Evolutionary conservation across 1,140 invertebrate genomes (phyloP), one percentile per base, ranked within the genome.

Genomic region (Scaptomyza montana): DNA sequence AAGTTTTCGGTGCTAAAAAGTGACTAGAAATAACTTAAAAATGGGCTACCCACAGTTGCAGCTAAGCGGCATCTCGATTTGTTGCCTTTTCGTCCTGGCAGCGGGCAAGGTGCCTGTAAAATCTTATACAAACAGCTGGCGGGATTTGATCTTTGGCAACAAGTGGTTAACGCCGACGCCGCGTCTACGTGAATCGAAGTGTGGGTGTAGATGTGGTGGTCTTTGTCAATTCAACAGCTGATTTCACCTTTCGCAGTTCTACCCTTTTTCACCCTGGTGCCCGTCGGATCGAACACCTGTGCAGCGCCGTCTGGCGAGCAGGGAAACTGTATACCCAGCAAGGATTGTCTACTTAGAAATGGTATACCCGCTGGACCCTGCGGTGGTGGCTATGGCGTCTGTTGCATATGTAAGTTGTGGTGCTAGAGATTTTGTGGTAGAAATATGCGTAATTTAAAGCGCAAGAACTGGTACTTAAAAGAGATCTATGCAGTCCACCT

Each of bases 341-440:
- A 94, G 10, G 95, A 97, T 80, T 97, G 96, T 77, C 78, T 93
- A 1, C 87, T 93, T 12, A 92, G 95, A 33, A 95, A 95, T 8
- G 96, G 96, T 12, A 93, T 94, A 0, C 92, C 94, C 3, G 95
- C 94, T 72, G 96, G 96, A 12, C 93, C 95, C 53, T 97, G 96
- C 80, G 95, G 94, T 70, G 95, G 94, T 57, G 96, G 96, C 25
- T 92, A 90, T 53, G 91, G 91, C 41, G 72, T 91, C 8, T 92
- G 91, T 53, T 92, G 91, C 77, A 74, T 92, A 36, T 92, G 90
- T 92, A 85, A 82, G 87, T 78, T 39, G 12, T 43, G 39, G 39
- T 12, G 2, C 9, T 41, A 41, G 8, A 41, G 39, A 41, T 3
- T 3, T 25, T 25, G 21, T 25, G 21, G 2, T 25, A 25, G 21